Evolutionary conservation across 2,888 invertebrate genomes (phyloP), one percentile per base, ranked within the genome.

Genomic region (Lapara coniferarum): DNA sequence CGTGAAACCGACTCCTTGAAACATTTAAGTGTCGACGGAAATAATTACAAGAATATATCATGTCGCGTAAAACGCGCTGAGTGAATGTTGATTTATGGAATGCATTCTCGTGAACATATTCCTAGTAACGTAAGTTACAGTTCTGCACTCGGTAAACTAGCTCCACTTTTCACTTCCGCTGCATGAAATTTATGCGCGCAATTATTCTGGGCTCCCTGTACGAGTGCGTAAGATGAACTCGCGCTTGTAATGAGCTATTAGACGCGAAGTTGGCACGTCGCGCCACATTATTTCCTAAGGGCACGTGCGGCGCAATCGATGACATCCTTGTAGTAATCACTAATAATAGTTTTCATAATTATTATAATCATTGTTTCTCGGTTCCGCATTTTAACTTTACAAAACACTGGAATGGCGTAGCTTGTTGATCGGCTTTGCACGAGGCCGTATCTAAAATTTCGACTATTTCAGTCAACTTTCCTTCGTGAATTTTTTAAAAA

Each of bases 241-340:
- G 71, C n/a, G 74, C 71, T 73, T 82, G 81, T 87, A 86, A 86
- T 86, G 84, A 87, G 85, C 86, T 88, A 89, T 88, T 88, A 88
- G 87, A 84, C 74, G 73, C 78, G 80, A 81, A 84, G 79, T 89
- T 90, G 88, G 89, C 90, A 87, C 82, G 78, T 75, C 74, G 74
- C 75, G 72, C 79, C 75, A 75, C 79, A 83, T 79, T 80, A 86
- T 86, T 81, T 81, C 76, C 74, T 86, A 85, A 87, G 87, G 85
- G 85, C 87, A 85, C 85, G 85, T 84, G 85, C 79, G 79, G 74
- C 71, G 67, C 73, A 71, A 76, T 70, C 73, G 71, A 75, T 78
- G 78, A 78, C 74, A 81, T 72, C 66, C 66, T 30, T 51, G 69
- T 46, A 49, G 55, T n/a, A 19, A 51, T 49, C 57, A 57, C 46